These are phyloP conservation scores for Myotis vivesi DNA, from an alignment of 2,797 vertebrate genomes.

Conservation along the genomic window DNA sequence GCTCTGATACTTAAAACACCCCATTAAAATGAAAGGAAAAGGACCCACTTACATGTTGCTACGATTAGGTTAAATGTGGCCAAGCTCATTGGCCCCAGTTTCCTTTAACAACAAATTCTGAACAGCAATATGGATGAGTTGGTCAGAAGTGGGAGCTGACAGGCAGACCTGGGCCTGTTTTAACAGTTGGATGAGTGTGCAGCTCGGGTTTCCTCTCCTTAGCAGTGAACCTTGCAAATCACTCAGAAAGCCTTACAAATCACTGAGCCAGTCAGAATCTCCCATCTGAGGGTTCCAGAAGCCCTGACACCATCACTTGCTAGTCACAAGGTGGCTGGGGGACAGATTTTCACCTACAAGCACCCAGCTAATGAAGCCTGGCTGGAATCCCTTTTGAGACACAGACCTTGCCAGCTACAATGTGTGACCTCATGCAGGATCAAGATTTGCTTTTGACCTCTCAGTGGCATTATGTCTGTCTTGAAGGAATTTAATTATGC, in stretches of 20 bases:
- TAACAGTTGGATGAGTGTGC: not conserved
- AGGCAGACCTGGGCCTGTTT: not conserved
- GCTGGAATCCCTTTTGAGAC: not conserved
- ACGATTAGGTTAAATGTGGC: slow-evolving; percentile 23
- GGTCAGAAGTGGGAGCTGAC: not conserved
- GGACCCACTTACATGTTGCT: not conserved
- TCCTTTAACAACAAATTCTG: not conserved
- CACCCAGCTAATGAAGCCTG: not conserved
- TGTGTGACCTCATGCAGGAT: not conserved
- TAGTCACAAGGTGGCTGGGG: not conserved
- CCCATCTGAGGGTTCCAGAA: not conserved
- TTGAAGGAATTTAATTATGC: not conserved
- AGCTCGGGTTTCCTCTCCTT: not conserved
- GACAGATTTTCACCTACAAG: not conserved
- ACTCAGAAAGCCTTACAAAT: not conserved
- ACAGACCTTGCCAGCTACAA: not conserved
- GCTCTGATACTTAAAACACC: not conserved
- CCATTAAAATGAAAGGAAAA: not conserved
- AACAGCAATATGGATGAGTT: not conserved
- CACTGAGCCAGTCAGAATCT: not conserved
- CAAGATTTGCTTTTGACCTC: not conserved
- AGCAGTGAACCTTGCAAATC: not conserved
- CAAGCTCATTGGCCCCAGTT: not conserved
- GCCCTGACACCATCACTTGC: not conserved
- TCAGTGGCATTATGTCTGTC: not conserved